Base-by-base conservation (phyloP, 2,888 invertebrate genomes). In the Lutraria lutraria region DNA sequence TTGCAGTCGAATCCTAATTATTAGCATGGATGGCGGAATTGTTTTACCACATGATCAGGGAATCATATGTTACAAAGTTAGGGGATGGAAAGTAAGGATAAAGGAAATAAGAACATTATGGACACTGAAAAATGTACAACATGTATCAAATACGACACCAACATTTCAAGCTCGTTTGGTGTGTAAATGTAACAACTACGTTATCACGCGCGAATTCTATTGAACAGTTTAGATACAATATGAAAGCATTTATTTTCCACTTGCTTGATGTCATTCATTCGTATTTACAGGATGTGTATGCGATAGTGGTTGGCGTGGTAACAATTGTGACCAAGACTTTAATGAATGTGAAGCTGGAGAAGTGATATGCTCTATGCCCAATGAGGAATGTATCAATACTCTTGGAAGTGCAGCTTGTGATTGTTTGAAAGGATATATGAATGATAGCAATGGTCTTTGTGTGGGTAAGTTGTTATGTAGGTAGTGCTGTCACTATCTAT, bases 371-470 rank as follows among this genome's bases (percentile, higher is more conserved):
- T 31, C 19, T 25, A 53, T 15, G 10, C 25, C 15, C 56, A 79
- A 79, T 29, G 10, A 13, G n/a, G 25, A n/a, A 79, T 85, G 85
- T 56, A 19, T 85, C 8, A 85, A 85, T n/a, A 85, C 85, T n/a
- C 76, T 34, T 15, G 85, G 85, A 19, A 79, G 79, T 25, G 29
- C 25, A 19, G 15, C 25, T 6, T 85, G 85, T 85, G 25, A 15
- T 15, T 85, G 85, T 34, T 29, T 15, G 10, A n/a, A 13, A 29
- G 85, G 85, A 19, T 85, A 79, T 54, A 21, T 0, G n/a, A 85
- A 12, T 1, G 25, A 43, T 53, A 56, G 16, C n/a, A 52, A 54
- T n/a, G 56, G 79, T 25, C 21, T 12, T 25, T 85, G 85, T 56
- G 53, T 53, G 31, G 85, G 85, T 83, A 31, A 56, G 79, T 79